These are phyloP conservation scores for Dissostichus mawsoni DNA, from an alignment of 2,113 vertebrate species.

Conservation along the genomic window DNA sequence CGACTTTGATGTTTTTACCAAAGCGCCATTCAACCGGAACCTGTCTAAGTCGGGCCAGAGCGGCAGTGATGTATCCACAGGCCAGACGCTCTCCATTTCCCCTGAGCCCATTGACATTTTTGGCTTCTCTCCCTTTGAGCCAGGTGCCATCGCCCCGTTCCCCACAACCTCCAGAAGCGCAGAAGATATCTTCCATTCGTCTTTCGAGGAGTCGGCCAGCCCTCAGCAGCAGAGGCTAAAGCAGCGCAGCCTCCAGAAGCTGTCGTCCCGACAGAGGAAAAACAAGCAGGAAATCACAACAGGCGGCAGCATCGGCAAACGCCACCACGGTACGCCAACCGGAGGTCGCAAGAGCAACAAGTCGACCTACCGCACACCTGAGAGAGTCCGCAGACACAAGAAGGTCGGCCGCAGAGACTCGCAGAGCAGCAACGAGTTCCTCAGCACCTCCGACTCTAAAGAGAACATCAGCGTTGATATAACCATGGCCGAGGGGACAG, in stretches of 20 bases:
- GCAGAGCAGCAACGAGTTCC: slow-evolving; percentile 96
- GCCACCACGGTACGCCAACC: slow-evolving; percentile 93
- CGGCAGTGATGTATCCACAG: not conserved
- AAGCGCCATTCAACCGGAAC: slow-evolving; percentile 93
- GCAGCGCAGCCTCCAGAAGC: slow-evolving; percentile 93
- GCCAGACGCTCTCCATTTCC: slow-evolving; percentile 80
- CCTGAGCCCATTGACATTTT: slow-evolving; percentile 88
- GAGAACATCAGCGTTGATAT: slow-evolving; percentile 92
- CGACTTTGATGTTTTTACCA: slow-evolving; percentile 95
- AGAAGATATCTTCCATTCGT: slow-evolving; percentile 89
- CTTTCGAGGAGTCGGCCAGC: slow-evolving; percentile 87
- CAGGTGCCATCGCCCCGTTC: slow-evolving; percentile 54
- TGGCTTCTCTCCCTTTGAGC: slow-evolving; percentile 93
- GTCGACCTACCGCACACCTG: slow-evolving; percentile 91
- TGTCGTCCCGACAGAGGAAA: slow-evolving; percentile 92
- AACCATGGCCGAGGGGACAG: slow-evolving; percentile 85
- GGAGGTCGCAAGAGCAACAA: slow-evolving; percentile 87
- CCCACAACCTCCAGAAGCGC: slow-evolving; percentile 76
- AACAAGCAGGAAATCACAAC: slow-evolving; percentile 87
- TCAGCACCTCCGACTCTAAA: slow-evolving; percentile 94
- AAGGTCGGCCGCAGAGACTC: slow-evolving; percentile 93
- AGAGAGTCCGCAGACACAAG: slow-evolving; percentile 90
- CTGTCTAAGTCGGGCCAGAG: slow-evolving; percentile 79
- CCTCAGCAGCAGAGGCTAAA: slow-evolving; percentile 90
- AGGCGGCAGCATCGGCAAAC: slow-evolving; percentile 88